Conservation (phyloP, 1,140 invertebrate genomes). For the Anoplophora glabripennis region DNA sequence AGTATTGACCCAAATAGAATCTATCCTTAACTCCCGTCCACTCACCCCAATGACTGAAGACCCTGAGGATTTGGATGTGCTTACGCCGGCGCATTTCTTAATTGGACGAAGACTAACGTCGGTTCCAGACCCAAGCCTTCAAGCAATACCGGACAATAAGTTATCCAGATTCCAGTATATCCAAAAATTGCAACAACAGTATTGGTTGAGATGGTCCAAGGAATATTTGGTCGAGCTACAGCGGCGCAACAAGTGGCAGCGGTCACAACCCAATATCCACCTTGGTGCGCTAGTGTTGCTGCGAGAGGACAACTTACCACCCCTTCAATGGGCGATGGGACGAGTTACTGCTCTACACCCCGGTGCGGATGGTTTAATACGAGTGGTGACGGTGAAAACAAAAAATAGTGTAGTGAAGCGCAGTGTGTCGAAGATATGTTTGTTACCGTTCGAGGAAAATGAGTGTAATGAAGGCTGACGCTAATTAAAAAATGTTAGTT, state of each 20-base stretch:
- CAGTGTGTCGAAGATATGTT: too few species aligned
- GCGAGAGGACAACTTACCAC: constrained; percentile 28
- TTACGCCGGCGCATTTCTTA: constrained; percentile 36
- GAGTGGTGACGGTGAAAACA: too few species aligned
- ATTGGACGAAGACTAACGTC: constrained; percentile 33
- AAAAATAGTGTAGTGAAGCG: too few species aligned
- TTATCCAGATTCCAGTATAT: too few species aligned
- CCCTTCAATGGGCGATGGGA: constrained; percentile 28
- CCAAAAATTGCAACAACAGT: constrained; percentile 7
- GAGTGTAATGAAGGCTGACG: too few species aligned
- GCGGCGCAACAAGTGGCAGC: constrained; percentile 17
- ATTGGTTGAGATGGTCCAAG: constrained; percentile 21
- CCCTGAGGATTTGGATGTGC: constrained; percentile 16
- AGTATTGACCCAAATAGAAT: constrained; percentile 23
- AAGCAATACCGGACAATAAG: background rate
- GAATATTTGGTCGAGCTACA: constrained; percentile 27
- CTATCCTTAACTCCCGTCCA: constrained; percentile 23
- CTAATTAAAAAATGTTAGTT: too few species aligned
- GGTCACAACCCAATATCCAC: background rate
- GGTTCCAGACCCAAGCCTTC: constrained; percentile 1
- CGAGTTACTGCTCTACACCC: too few species aligned
- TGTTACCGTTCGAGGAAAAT: too few species aligned
- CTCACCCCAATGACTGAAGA: constrained; percentile 13
- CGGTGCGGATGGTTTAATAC: too few species aligned
- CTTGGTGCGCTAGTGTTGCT: background rate